Percentiles rank a stretch among this genome's conserved stretches.
Conservation (phyloP, 2,797 vertebrate genomes). For the Falco concolor region DNA sequence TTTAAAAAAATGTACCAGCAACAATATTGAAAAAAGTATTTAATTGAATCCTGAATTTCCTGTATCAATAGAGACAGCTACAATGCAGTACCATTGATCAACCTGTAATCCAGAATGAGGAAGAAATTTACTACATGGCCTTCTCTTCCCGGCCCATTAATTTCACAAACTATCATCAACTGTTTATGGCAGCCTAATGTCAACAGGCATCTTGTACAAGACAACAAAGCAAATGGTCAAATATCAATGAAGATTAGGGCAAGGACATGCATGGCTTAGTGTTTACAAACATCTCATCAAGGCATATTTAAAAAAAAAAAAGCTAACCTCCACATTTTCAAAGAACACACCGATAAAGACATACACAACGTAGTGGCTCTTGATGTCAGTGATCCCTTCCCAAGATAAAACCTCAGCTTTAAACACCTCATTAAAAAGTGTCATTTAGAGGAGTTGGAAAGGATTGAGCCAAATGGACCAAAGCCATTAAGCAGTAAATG, state of each 20-base stretch:
- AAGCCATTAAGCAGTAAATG: not conserved
- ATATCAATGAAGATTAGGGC: not conserved
- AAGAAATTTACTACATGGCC: not conserved
- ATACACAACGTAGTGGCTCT: not conserved
- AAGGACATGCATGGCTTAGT: not conserved
- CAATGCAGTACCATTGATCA: conserved; percentile 3
- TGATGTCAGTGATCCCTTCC: not conserved
- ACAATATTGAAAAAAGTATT: not conserved
- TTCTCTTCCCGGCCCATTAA: not conserved
- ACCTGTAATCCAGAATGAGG: not conserved
- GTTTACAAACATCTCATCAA: conserved; percentile 7
- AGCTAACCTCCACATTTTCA: not conserved
- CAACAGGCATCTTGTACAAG: not conserved
- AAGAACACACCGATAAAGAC: not conserved
- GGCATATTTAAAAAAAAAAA: not conserved
- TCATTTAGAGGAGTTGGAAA: not conserved
- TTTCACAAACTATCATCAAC: not conserved
- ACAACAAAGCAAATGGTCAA: not conserved
- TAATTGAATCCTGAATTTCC: not conserved
- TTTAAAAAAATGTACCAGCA: not conserved
- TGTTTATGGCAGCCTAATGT: conserved; percentile 48
- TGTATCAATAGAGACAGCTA: not conserved
- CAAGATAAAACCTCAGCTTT: not conserved
- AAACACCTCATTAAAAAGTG: not conserved
- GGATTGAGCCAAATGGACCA: not conserved